Base-by-base conservation (phyloP, 2,888 invertebrate species). In the Thecophora atra region DNA sequence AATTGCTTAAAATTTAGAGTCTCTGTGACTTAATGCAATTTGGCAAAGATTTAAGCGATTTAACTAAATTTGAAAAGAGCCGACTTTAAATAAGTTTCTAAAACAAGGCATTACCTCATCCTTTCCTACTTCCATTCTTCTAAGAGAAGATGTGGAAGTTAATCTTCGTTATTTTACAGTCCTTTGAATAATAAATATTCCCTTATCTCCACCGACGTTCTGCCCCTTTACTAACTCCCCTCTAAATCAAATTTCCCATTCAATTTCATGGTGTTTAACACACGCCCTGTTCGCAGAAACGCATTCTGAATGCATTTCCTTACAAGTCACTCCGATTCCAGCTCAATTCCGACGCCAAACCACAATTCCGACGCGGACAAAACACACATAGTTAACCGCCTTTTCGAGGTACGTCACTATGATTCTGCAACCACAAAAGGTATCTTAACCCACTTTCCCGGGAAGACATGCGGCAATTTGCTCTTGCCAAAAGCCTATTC, bases 301-400 rank as follows among this genome's bases (percentile, higher is more conserved):
- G 19, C 54, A 28, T 42, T n/a, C 37, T 24, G 42, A 37, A 37
- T 63, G 62, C 62, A 70, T 63, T 52, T 52, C 63, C 63, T 62
- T 68, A 56, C 73, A 54, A 56, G 70, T 63, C 64, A 72, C 62
- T 72, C 73, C 75, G 11, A 74, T 75, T 77, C 74, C 64, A 72
- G 65, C 73, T 73, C 75, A 37, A 74, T 75, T 77, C 74, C 70
- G 75, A 77, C 76, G 76, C 70, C 30, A 72, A 70, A 74, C 67
- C 73, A 58, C 28, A 28, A n/a, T n/a, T n/a, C n/a, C n/a, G 37
- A 37, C 37, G 11, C 37, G 44, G 54, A 72, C 60, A 66, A 67
- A 70, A 64, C 66, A 42, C 26, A 60, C 19, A 19, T 13, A 54
- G 17, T 44, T 42, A 47, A 21, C 69, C 15, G 21, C 56, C n/a